Base-by-base conservation (phyloP, 2,797 vertebrate genomes). In the Karalla daura region DNA sequence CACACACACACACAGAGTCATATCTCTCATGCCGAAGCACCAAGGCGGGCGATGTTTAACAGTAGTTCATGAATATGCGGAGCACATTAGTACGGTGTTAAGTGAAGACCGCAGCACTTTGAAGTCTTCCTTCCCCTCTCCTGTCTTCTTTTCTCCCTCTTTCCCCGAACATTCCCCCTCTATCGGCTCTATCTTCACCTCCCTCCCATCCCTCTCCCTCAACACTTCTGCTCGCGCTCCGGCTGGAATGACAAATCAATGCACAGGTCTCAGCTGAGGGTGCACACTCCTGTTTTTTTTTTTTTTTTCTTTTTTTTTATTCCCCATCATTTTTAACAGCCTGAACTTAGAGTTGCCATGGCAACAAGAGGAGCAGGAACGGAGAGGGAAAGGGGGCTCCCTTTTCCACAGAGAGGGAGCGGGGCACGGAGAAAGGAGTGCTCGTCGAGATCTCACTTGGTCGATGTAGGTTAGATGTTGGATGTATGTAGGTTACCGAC, bases 291-390 rank as follows among this genome's bases (percentile, higher is more conserved):
- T 78, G 67, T 82, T 78, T 23, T 54, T 69, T 66, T 60, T 54
- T 63, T 78, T 77, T 83, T n/a, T 69, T 82, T 78, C 18, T 54
- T 69, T 66, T 60, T 54, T 63, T 78, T 77, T 83, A 82, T 81
- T 83, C 75, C 74, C 74, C 59, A 88, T 90, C 84, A 87, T 93
- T 92, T 93, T 88, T 85, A 91, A 91, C 76, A 81, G 87, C 80
- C 87, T 91, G 90, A 92, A 93, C 89, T 91, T 93, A 91, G 80
- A 83, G 89, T 94, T 93, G 67, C 93, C 92, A 94, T 94, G 89
- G 93, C 91, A 94, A 94, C 93, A 90, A 71, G 75, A 84, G 86
- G 88, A 88, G 83, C 82, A 88, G 74, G 84, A 80, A 86, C 81
- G 76, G 67, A 75, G 74, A 64, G 91, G n/a, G 88, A 90, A 86